Conservation (phyloP, 2,113 vertebrate genomes). For the Cichladusa arquata region DNA sequence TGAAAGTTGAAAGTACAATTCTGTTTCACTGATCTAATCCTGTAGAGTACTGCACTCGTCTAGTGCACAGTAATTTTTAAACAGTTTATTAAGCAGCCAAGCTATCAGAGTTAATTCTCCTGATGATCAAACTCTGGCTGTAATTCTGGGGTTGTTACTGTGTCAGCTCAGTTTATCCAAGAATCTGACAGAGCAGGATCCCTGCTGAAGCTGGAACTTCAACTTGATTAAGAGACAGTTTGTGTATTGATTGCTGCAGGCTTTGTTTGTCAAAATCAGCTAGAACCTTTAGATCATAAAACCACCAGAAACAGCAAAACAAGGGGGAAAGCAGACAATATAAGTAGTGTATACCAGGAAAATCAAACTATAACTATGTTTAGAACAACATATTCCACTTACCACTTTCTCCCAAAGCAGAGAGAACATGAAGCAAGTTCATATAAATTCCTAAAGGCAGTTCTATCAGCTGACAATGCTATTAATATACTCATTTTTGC, state of each 20-base stretch:
- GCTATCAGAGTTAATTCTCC: background rate
- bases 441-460: background rate
- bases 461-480: background rate
- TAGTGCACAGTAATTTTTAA: background rate
- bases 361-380: background rate
- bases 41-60: rapidly evolving
- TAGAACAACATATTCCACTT: background rate
- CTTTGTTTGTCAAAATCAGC: background rate
- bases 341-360: background rate
- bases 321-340: background rate
- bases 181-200: background rate
- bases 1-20: background rate
- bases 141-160: background rate
- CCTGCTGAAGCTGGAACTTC: background rate
- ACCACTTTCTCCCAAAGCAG: background rate
- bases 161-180: background rate
- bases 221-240: background rate
- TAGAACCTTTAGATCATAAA: background rate
- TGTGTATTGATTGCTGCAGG: background rate
- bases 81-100: background rate
- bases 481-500: background rate
- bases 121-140: background rate
- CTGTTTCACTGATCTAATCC: background rate
- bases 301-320: background rate
- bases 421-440: background rate